Evolutionary conservation across 2,113 vertebrate genomes (phyloP), one percentile per base, ranked within the genome.

Genomic region (Ploceus nigricollis): DNA sequence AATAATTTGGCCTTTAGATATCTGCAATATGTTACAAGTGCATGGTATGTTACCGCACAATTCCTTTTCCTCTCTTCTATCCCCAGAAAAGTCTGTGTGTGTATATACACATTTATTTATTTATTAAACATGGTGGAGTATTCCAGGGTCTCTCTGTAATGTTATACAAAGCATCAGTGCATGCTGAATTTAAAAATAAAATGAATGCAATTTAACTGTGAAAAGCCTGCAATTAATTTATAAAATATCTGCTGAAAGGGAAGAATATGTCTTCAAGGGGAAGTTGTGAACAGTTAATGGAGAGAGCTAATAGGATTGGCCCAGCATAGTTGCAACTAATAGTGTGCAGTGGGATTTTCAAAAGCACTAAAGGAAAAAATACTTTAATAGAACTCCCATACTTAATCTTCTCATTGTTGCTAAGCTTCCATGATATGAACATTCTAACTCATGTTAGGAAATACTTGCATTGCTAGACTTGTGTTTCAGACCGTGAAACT

Each of bases 351-450:
- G 75, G 75, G 82, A 93, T 91, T 96, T 96, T 90, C 79, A 86
- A 77, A 95, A 87, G 81, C 73, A 72, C 48, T 89, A 89, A 71
- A 80, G 84, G 61, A 68, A 91, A 90, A 95, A 78, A 78, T 47
- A 57, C 60, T 94, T 88, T 70, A 70, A 78, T 66, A 90, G 53
- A 93, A 80, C 79, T 88, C 68, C 21, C 54, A 87, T 77, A 51
- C 16, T 77, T 92, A 94, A 95, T 92, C 94, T 94, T 87, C 44
- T 90, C 71, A n/a, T 85, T 89, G 87, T 81, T 78, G 61, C 64
- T 93, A 96, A 90, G 71, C 78, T 91, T 95, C 66, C 54, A 37
- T 70, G 54, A 33, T 53, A 70, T 40, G 75, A 95, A 65, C 71
- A 57, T 86, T 72, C 37, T 80, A 90, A 85, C 35, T 93, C 65